These are phyloP conservation scores for Tinamus major DNA, from an alignment of 2,797 vertebrate species.

Conservation along the genomic window DNA sequence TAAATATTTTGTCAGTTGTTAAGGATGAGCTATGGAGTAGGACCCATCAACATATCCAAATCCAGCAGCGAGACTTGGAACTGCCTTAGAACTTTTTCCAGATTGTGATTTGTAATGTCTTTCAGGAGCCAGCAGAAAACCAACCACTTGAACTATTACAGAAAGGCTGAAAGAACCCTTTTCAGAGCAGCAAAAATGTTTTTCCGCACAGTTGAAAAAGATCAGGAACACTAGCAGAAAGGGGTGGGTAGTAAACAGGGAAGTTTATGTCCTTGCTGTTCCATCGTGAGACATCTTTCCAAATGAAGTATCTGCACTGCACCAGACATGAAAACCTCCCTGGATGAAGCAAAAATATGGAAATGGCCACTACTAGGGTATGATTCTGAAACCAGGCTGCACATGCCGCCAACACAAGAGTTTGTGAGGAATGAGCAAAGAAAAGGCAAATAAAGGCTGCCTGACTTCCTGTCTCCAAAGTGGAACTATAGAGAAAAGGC, in stretches of 20 bases:
- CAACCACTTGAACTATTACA: constrained; percentile 74
- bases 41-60: constrained; percentile 81
- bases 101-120: constrained; percentile 79
- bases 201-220: constrained; percentile 43
- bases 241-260: neutral
- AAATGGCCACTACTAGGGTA: neutral
- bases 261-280: neutral
- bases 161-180: constrained; percentile 81
- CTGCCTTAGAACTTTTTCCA: constrained; percentile 83
- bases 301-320: neutral
- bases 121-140: constrained; percentile 83
- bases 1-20: constrained; percentile 94
- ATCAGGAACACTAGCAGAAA: constrained; percentile 55
- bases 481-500: neutral
- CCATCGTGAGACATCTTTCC: neutral
- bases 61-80: constrained; percentile 84
- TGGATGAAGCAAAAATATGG: neutral
- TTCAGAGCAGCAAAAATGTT: constrained; percentile 71
- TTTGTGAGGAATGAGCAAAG: neutral
- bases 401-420: neutral
- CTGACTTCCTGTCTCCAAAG: neutral
- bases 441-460: neutral
- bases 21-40: constrained; percentile 86
- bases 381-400: neutral
- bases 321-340: neutral